Percentiles rank a stretch among this genome's conserved stretches.
phyloP scores from a whole-genome alignment of 2,888 invertebrate genomes.

The Campoletis raptor region DNA sequence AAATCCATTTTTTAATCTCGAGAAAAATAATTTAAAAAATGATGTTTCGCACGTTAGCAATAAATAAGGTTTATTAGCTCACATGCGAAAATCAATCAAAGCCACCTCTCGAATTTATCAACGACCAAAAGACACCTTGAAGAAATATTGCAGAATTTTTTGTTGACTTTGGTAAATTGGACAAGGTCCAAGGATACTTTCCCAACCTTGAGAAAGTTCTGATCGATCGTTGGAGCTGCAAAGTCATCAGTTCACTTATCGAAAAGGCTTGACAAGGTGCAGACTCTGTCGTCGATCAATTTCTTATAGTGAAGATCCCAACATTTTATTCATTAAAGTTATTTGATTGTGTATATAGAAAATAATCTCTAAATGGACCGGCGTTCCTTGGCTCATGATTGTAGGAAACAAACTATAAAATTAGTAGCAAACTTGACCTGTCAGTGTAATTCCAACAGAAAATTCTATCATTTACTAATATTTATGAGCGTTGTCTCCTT shows the following conservation, averaged over 20 bases:
- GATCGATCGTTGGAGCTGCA: conserved; percentile 71
- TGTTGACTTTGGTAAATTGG: conserved; percentile 64
- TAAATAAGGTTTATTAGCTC: background rate
- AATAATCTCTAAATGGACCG: background rate
- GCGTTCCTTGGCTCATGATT: background rate
- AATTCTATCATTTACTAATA: background rate
- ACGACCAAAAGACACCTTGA: conserved; percentile 29
- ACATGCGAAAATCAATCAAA: background rate
- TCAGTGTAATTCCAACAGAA: background rate
- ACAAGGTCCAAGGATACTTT: conserved; percentile 72
- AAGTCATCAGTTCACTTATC: conserved; percentile 70
- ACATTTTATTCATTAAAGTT: background rate
- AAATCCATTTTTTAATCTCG: too few species aligned
- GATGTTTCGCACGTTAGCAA: background rate
- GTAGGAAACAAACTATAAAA: background rate
- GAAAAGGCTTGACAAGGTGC: conserved; percentile 68
- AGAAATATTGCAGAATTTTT: conserved; percentile 59
- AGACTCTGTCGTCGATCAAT: conserved; percentile 65
- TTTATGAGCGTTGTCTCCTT: background rate
- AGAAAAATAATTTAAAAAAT: background rate
- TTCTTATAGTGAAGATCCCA: conserved; percentile 68
- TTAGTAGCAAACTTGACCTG: background rate
- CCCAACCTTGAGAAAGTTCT: conserved; percentile 72
- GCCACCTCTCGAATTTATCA: conserved; percentile 15
- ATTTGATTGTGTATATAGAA: background rate